Evolutionary conservation across 2,797 vertebrate species (phyloP).

Genomic region (Sternotherus odoratus): DNA sequence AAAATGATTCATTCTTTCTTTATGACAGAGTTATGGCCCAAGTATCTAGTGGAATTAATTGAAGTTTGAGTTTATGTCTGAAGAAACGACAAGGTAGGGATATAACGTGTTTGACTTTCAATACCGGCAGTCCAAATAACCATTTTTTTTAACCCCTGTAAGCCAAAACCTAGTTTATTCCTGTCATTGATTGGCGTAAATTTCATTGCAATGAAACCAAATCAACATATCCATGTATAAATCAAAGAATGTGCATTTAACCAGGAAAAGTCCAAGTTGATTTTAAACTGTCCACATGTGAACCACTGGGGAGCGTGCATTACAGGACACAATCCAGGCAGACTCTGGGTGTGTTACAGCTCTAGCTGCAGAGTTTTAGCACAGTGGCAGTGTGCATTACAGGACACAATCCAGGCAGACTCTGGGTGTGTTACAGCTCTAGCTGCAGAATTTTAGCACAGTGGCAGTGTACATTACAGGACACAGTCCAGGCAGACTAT

Average conservation of each 20-base stretch:
- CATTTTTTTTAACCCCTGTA: neutral
- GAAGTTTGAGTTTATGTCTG: constrained; percentile 30
- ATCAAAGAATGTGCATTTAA: neutral
- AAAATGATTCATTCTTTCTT: constrained; percentile 68
- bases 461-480: neutral
- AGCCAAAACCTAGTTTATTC: constrained; percentile 4
- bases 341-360: neutral
- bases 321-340: neutral
- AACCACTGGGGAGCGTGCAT: neutral
- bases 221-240: neutral
- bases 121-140: neutral
- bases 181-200: constrained; percentile 33
- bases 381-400: neutral
- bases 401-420: neutral
- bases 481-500: neutral
- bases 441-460: too few species aligned
- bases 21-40: constrained; percentile 49
- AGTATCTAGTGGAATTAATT: constrained; percentile 58
- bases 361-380: too few species aligned
- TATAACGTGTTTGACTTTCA: neutral
- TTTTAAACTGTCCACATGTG: accelerated
- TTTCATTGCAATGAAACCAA: constrained; percentile 37
- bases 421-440: neutral
- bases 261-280: neutral
- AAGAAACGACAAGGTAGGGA: constrained; percentile 25